These are phyloP conservation scores for Drosophila paranaensis DNA, from an alignment of 2,888 invertebrate genomes.

Conservation along the genomic window DNA sequence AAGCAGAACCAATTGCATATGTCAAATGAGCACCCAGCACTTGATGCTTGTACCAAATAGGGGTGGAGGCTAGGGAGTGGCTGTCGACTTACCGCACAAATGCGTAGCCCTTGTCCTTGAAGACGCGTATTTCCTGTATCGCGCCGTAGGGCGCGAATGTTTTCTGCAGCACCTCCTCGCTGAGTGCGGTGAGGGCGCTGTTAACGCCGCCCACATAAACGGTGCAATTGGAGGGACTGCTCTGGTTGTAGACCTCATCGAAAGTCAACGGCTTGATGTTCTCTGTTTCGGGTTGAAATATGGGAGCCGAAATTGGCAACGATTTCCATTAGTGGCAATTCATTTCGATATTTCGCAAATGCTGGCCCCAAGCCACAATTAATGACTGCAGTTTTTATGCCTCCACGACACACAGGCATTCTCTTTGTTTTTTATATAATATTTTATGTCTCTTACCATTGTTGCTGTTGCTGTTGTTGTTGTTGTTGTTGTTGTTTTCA, in stretches of 20 bases:
- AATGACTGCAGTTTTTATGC: constrained; percentile 56
- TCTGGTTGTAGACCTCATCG: constrained; percentile 99
- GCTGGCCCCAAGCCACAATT: constrained; percentile 40
- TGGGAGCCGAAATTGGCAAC: constrained; percentile 18
- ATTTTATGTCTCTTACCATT: constrained; percentile 2
- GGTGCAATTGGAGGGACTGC: constrained; percentile 99
- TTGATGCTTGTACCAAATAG: not conserved
- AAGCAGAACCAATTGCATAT: constrained; percentile 1
- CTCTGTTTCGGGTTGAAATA: constrained; percentile 85
- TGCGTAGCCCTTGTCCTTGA: constrained; percentile 99
- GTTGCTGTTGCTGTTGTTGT: constrained; percentile 14
- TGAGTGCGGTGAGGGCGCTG: constrained; percentile 91
- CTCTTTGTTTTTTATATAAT: constrained; percentile 9
- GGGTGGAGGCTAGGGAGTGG: no score
- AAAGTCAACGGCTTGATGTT: constrained; percentile 96
- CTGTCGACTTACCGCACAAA: constrained; percentile 91
- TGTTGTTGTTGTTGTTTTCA: constrained; percentile 25
- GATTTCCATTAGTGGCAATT: constrained; percentile 24
- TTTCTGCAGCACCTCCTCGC: constrained; percentile 98
- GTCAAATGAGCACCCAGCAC: constrained; percentile 3
- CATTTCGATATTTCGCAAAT: constrained; percentile 35
- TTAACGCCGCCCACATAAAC: constrained; percentile 97
- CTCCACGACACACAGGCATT: constrained; percentile 15
- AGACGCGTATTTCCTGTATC: constrained; percentile 98
- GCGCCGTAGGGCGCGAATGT: constrained; percentile 97